A percentile compares a stretch with the other conserved stretches of the same genome.
Evolutionary conservation across 23 tunicate genomes (phyloP).

Genomic region (Diplosoma virens): DNA sequence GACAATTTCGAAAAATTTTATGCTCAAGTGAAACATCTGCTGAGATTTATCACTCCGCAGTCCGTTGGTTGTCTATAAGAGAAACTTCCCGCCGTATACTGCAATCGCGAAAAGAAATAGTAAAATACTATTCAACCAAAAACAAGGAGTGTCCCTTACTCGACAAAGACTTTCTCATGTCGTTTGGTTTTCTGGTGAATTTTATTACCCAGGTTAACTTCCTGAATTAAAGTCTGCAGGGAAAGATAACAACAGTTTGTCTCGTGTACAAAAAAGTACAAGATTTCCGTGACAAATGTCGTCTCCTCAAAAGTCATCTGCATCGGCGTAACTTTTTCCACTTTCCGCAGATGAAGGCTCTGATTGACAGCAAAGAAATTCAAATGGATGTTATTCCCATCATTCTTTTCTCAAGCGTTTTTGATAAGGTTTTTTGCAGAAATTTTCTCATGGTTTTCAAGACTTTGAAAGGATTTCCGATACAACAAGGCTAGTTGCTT

Average conservation of each 20-base stretch:
- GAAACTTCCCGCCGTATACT: no score
- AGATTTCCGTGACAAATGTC: slow-evolving; percentile 32
- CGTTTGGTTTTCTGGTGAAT: slow-evolving; percentile 48
- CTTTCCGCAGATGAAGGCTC: slow-evolving; percentile 34
- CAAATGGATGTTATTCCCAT: slow-evolving; percentile 24
- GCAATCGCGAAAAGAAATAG: no score
- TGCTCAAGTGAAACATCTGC: no score
- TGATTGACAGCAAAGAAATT: slow-evolving; percentile 31
- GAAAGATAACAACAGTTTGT: slow-evolving; percentile 44
- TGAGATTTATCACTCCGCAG: slow-evolving; percentile 20
- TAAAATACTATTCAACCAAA: no score
- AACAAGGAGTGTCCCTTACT: no score
- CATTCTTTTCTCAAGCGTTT: slow-evolving; percentile 36
- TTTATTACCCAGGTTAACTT: slow-evolving; percentile 24
- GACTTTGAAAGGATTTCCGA: no score
- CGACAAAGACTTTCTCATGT: no score
- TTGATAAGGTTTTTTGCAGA: slow-evolving; percentile 21
- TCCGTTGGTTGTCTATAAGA: slow-evolving; percentile 45
- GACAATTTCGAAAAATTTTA: slow-evolving; percentile 55
- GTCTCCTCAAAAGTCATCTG: slow-evolving; percentile 29
- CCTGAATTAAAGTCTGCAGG: slow-evolving; percentile 31
- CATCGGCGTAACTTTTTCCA: slow-evolving; percentile 32
- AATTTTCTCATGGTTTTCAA: no score
- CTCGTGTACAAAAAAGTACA: slow-evolving; percentile 32
- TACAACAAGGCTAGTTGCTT: no score